Base-by-base conservation (phyloP, 37 sponge, comb jelly and placozoan genomes). In the Oopsacas minuta region DNA sequence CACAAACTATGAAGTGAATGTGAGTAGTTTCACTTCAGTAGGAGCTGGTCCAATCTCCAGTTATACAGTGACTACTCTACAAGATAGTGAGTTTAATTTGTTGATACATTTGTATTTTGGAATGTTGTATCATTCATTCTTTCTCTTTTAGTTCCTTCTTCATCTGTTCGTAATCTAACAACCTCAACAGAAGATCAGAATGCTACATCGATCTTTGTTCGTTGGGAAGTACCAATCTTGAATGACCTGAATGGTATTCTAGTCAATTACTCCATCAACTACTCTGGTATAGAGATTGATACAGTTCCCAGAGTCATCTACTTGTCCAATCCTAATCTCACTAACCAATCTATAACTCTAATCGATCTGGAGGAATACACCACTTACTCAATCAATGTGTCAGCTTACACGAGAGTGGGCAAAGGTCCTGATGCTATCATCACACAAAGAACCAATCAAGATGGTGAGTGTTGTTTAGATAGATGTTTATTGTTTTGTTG, bases 261-360 rank as follows among this genome's bases (percentile, higher is more conserved):
- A 3, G 3, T 61, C 17, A 61, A 61, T 12, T 61, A 61, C 75
- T 61, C 75, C 5, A 61, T 61, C 7, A 20, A 20, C 75, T 61
- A 61, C 22, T 61, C 22, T 12, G 75, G 75, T 61, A 20, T 61
- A 5, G 75, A 61, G 22, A 61, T 61, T 61, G 75, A 61, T n/a
- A 61, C 75, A 61, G 75, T 61, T 12, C 75, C 75, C 75, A 61
- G 75, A 61, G 75, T 61, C 17, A 61, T 61, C 75, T 61, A 61
- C 75, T 12, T 61, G 22, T 61, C 75, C 30, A 61, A 61, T 61
- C 75, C 75, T 61, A n/a, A n/a, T 25, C 30, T 61, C 30, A n/a
- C 28, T 3, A n/a, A 61, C 28, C 75, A 61, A 12, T 61, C 75
- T 25, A 25, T 61, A 32, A 61, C 30, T 61, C 20, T 61, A 12